Percentiles rank a stretch among this genome's conserved stretches.
These are phyloP conservation scores for Cepaea hortensis DNA, from an alignment of 2,888 invertebrate species.

Conservation along the genomic window DNA sequence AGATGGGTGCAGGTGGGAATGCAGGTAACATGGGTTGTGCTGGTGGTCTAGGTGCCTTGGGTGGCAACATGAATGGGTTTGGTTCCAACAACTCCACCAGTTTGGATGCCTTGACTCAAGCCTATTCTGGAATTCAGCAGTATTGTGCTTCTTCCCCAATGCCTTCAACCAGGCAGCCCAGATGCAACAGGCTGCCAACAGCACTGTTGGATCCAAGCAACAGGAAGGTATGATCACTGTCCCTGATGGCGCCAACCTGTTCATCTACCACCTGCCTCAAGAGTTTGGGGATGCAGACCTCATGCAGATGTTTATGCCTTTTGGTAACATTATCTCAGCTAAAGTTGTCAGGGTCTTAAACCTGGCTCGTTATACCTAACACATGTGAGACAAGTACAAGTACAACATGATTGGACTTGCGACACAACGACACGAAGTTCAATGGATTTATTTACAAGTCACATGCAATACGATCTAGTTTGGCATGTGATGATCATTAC, in stretches of 20 bases:
- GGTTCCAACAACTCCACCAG: constrained; percentile 58
- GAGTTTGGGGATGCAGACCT: constrained; percentile 88
- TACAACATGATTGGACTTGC: too few relatives aligned
- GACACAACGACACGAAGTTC: too few relatives aligned
- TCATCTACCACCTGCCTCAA: constrained; percentile 89
- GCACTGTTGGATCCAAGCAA: too few relatives aligned
- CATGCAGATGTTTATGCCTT: constrained; percentile 96
- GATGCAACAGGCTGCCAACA: too few relatives aligned
- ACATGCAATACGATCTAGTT: too few relatives aligned
- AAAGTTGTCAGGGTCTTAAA: too few relatives aligned
- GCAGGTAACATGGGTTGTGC: constrained; percentile 52
- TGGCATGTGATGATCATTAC: too few relatives aligned
- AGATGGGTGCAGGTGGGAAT: constrained; percentile 32
- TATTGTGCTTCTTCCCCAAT: constrained; percentile 58
- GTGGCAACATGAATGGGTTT: too few relatives aligned
- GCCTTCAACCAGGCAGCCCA: too few relatives aligned
- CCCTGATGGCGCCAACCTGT: constrained; percentile 98
- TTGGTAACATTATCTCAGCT: constrained; percentile 92
- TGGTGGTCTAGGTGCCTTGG: constrained; percentile 22
- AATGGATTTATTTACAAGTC: too few relatives aligned
- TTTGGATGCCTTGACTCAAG: constrained; percentile 80
- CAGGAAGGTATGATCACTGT: constrained; percentile 78
- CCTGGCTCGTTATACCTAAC: too few relatives aligned
- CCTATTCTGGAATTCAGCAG: constrained; percentile 80
- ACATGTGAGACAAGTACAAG: too few relatives aligned